Evolutionary conservation across 2,113 vertebrate genomes (phyloP).

Genomic region (Semnopithecus entellus): DNA sequence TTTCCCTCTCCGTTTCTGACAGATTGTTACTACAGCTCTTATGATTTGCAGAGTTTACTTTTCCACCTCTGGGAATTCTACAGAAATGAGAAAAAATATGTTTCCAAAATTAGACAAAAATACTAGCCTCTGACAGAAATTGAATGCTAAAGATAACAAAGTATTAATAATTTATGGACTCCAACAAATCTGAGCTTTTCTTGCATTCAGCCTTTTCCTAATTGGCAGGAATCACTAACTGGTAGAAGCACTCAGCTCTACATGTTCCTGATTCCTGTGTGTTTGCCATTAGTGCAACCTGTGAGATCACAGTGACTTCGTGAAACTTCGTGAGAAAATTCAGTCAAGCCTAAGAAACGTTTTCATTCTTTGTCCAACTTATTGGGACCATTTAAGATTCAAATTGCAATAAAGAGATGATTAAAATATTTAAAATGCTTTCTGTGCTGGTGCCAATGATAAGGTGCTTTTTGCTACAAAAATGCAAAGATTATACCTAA

Average conservation of each 20-base stretch:
- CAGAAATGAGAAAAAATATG: neutral
- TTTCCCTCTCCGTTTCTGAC: neutral
- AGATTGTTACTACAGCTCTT: neutral
- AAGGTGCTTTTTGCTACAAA: neutral
- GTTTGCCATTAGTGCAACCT: neutral
- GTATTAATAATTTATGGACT: neutral
- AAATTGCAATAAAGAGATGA: neutral
- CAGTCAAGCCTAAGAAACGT: neutral
- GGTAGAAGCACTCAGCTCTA: neutral
- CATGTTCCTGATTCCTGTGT: neutral
- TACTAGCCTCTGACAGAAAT: neutral
- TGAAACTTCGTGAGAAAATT: neutral
- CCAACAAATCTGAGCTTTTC: neutral
- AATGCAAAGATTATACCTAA: neutral
- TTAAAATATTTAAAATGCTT: neutral
- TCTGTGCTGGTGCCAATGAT: neutral
- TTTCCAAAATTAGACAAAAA: neutral
- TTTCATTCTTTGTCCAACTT: neutral
- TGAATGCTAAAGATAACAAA: neutral
- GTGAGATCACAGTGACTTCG: neutral
- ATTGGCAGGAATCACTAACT: neutral
- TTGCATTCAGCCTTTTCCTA: neutral
- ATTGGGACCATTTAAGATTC: neutral
- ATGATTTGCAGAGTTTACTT: neutral
- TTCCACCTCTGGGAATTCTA: neutral